Conservation (phyloP, 1,140 invertebrate species). For the Maniola jurtina region DNA sequence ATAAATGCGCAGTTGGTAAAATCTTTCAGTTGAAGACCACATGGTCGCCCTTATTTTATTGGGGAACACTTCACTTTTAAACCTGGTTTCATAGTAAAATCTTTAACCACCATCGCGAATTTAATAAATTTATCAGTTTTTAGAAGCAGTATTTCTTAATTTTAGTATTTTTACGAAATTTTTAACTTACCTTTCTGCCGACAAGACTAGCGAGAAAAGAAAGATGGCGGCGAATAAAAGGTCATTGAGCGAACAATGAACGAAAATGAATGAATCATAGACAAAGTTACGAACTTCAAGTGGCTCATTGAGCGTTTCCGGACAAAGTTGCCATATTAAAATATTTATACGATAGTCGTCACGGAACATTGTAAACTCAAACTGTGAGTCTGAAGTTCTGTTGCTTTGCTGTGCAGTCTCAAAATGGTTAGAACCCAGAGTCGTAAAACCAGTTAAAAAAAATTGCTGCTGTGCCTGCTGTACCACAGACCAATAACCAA, state of each 20-base stretch:
- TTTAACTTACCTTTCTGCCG: constrained; percentile 65
- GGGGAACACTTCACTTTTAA: constrained; percentile 16
- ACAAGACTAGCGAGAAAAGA: constrained; percentile 67
- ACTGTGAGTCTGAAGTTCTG: no score
- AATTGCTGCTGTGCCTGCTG: no score
- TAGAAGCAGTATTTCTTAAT: constrained; percentile 6
- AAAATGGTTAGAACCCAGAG: no score
- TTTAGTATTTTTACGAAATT: constrained; percentile 41
- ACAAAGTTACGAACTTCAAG: not conserved
- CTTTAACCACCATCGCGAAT: constrained; percentile 12
- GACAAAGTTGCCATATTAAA: constrained; percentile 13
- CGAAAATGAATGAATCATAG: constrained; percentile 16
- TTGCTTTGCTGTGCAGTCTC: no score
- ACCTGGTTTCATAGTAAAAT: not conserved
- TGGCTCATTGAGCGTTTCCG: constrained; percentile 28
- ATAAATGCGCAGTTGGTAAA: constrained; percentile 70
- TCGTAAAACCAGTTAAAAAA: no score
- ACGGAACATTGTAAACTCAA: no score
- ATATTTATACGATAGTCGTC: no score
- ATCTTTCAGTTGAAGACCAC: constrained; percentile 60
- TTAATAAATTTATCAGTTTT: constrained; percentile 10
- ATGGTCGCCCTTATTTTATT: constrained; percentile 45
- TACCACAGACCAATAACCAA: no score
- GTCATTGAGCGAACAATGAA: constrained; percentile 37
- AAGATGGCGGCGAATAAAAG: constrained; percentile 60